Evolutionary conservation across 2,113 vertebrate genomes (phyloP).

Genomic region (Pterophyllum scalare): DNA sequence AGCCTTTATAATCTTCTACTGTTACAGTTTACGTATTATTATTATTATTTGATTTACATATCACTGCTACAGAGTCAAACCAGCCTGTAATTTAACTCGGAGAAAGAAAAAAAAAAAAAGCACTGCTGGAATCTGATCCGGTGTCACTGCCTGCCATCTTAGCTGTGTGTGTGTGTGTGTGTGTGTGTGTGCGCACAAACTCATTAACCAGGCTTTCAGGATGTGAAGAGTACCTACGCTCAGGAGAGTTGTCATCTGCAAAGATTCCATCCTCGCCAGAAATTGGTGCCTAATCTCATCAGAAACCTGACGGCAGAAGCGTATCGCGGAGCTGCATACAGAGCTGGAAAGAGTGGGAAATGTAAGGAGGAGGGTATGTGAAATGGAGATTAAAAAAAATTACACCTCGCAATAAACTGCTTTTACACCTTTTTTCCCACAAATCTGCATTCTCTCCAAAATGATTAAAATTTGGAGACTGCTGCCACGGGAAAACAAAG

Average conservation of each 20-base stretch:
- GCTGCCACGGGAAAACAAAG: neutral
- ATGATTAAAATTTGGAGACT: neutral
- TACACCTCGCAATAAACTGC: neutral
- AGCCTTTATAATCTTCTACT: neutral
- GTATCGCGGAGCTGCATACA: conserved; percentile 23
- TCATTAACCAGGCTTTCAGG: neutral
- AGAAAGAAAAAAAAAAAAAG: neutral
- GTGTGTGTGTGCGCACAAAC: neutral
- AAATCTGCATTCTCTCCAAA: neutral
- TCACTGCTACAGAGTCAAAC: neutral
- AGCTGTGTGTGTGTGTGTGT: neutral
- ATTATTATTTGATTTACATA: too few relatives aligned
- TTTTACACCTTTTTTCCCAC: neutral
- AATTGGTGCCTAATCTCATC: conserved; percentile 22
- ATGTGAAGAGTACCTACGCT: neutral
- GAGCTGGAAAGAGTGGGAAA: conserved; percentile 7
- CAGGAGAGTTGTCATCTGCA: conserved; percentile 1
- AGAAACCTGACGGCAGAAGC: conserved; percentile 5
- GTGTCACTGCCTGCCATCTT: neutral
- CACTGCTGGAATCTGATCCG: neutral
- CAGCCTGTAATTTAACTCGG: neutral
- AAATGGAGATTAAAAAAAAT: neutral
- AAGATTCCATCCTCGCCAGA: conserved; percentile 10
- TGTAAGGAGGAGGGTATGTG: neutral
- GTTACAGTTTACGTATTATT: neutral